Percentiles rank a stretch among this genome's conserved stretches.
Evolutionary conservation across 2,113 vertebrate genomes (phyloP).

Genomic region (Piprites chloris): DNA sequence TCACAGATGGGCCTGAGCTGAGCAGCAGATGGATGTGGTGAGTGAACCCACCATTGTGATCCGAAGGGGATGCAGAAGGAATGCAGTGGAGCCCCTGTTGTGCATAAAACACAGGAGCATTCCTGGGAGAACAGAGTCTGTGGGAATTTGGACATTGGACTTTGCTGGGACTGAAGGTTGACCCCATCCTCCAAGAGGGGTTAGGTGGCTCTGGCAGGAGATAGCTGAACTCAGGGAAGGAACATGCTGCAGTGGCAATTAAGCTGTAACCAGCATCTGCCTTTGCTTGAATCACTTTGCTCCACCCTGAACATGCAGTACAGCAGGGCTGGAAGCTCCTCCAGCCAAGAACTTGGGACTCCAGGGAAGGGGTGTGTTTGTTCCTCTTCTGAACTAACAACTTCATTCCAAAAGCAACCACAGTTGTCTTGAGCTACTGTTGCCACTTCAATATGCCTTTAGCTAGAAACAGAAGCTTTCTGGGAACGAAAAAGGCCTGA

Average conservation of each 20-base stretch:
- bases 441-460: not conserved
- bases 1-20: not conserved
- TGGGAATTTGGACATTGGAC: constrained; percentile 13
- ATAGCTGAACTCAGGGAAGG: not conserved
- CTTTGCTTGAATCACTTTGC: constrained; percentile 56
- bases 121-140: not conserved
- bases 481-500: constrained; percentile 13
- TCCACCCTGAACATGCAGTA: constrained; percentile 57
- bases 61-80: not conserved
- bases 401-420: constrained; percentile 51
- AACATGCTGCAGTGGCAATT: not conserved
- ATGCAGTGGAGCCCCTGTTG: accelerated
- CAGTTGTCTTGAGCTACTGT: constrained; percentile 39
- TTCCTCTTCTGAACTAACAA: constrained; percentile 43
- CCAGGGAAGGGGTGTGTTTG: constrained; percentile 62
- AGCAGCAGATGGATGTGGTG: not conserved
- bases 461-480: constrained; percentile 37
- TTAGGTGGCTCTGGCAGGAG: not conserved
- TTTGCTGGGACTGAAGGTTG: not conserved
- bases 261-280: constrained; percentile 47
- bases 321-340: constrained; percentile 38
- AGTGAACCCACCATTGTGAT: not conserved
- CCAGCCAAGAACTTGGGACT: constrained; percentile 59
- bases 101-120: not conserved
- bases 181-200: not conserved